Percentiles rank a stretch among this genome's conserved stretches.
phyloP scores from a whole-genome alignment of 2,113 vertebrate genomes.

The Sebastes fasciatus region DNA sequence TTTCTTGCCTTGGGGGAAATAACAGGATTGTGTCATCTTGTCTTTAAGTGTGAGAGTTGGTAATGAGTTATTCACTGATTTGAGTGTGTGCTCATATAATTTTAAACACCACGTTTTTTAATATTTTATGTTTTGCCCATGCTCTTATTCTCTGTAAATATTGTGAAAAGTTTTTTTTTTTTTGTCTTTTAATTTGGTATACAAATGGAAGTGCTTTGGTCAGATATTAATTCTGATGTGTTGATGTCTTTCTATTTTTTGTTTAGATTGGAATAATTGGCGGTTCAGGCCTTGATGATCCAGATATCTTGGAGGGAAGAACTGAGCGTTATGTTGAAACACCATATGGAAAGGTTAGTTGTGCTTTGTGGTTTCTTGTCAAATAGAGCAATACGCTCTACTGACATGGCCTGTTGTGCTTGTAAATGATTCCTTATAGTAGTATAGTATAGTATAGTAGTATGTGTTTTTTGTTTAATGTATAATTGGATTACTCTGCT shows the following conservation, averaged over 20 bases:
- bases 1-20: not conserved
- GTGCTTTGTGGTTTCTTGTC: not conserved
- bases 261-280: slow-evolving; percentile 96
- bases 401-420: not conserved
- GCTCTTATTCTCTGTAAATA: not conserved
- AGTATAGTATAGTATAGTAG: not conserved
- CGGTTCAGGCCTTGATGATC: slow-evolving; percentile 95
- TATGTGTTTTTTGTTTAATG: not conserved
- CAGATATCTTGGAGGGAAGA: slow-evolving; percentile 95
- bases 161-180: not conserved
- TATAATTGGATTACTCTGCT: not conserved
- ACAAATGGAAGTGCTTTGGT: not conserved
- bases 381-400: not conserved
- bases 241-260: not conserved
- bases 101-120: not conserved
- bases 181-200: not conserved
- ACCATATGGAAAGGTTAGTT: slow-evolving; percentile 94
- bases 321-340: slow-evolving; percentile 95
- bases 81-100: not conserved
- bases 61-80: not conserved
- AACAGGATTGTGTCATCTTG: not conserved
- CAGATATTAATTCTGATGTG: not conserved
- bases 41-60: not conserved
- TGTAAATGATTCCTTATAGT: not conserved
- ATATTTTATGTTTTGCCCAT: not conserved